A percentile compares a stretch with the other conserved stretches of the same genome.
Evolutionary conservation across 2,888 invertebrate genomes (phyloP).

Genomic region (Melanargia galathea): DNA sequence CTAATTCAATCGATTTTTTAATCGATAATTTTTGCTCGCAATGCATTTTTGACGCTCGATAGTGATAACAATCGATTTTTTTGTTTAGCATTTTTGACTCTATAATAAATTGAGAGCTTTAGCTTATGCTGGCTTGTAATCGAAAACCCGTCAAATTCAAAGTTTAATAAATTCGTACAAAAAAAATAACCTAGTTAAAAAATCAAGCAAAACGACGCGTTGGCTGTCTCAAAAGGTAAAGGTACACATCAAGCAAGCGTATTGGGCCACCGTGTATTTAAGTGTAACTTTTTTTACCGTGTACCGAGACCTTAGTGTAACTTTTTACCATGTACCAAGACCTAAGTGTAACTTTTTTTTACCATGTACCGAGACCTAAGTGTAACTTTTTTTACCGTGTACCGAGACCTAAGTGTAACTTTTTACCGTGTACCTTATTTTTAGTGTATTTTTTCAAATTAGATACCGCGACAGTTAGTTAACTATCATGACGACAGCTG

Average conservation of each 20-base stretch:
- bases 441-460: no score
- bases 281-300: no score
- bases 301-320: no score
- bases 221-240: conserved; percentile 29
- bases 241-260: neutral
- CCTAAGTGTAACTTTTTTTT: no score
- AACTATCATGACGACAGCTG: no score
- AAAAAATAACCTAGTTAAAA: conserved; percentile 25
- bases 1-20: conserved; percentile 8
- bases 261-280: neutral
- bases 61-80: neutral
- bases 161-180: neutral
- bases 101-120: conserved; percentile 10
- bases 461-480: no score
- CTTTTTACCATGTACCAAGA: no score
- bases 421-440: no score
- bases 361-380: no score
- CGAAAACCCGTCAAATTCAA: neutral
- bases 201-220: conserved; percentile 46
- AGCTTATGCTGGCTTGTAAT: conserved; percentile 33
- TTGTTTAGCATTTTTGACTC: conserved; percentile 6
- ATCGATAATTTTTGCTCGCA: neutral
- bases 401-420: no score
- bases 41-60: neutral
- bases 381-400: no score